Evolutionary conservation across 1,140 invertebrate species (phyloP).

Genomic region (Hyles vespertilio): DNA sequence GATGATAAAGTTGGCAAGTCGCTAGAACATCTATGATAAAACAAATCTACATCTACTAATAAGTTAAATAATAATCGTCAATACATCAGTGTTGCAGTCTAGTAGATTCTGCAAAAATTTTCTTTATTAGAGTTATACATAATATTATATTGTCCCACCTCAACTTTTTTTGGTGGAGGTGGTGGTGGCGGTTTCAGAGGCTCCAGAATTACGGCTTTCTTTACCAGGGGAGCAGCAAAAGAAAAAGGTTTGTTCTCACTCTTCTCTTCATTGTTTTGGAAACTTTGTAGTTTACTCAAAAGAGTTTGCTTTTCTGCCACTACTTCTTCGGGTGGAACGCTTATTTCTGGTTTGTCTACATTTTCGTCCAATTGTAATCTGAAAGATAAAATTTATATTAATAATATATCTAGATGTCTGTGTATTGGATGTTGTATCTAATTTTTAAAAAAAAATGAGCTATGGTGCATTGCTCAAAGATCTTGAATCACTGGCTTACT

Average conservation of each 20-base stretch:
- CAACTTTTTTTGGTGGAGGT: conserved; percentile 30
- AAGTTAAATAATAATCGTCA: no score
- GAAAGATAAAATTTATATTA: background rate
- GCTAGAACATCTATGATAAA: no score
- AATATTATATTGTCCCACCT: conserved; percentile 24
- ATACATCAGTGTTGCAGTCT: no score
- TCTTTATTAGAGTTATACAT: no score
- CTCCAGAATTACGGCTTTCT: conserved; percentile 21
- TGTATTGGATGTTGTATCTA: no score
- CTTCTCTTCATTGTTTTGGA: conserved; percentile 46
- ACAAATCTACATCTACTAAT: no score
- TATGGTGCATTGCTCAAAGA: background rate
- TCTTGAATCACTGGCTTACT: conserved; percentile 31
- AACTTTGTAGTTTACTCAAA: conserved; percentile 51
- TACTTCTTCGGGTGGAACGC: conserved; percentile 52
- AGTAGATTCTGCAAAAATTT: no score
- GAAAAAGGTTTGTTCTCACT: conserved; percentile 5
- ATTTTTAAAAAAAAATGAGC: no score
- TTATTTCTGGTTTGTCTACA: conserved; percentile 35
- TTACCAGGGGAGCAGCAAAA: conserved; percentile 7
- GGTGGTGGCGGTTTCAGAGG: conserved; percentile 25
- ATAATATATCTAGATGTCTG: no score
- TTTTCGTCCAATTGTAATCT: conserved; percentile 55
- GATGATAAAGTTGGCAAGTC: no score
- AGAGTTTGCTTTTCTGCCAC: conserved; percentile 58